Evolutionary conservation across 2,797 vertebrate species (phyloP).

Genomic region (Aphelocoma californica): DNA sequence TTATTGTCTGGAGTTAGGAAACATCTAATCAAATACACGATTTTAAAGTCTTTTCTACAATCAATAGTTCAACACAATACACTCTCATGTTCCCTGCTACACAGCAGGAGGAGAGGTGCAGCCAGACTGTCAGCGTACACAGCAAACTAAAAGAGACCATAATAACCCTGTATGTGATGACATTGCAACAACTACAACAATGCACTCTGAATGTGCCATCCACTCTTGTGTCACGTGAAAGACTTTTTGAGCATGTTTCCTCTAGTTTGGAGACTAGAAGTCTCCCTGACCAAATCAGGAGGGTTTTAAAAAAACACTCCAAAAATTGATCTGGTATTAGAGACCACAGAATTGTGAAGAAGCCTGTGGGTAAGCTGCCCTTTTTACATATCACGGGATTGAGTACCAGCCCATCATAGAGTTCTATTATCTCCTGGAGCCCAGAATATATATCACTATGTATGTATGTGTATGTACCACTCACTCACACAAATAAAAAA

Average conservation of each 20-base stretch:
- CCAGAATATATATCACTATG: neutral
- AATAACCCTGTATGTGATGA: neutral
- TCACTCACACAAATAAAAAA: neutral
- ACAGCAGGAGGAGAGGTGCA: neutral
- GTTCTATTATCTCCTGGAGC: neutral
- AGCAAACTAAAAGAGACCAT: neutral
- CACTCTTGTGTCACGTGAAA: neutral
- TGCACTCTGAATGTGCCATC: neutral
- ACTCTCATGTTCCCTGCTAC: neutral
- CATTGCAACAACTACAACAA: neutral
- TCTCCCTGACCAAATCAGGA: neutral
- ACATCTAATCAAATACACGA: neutral
- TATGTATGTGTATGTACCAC: neutral
- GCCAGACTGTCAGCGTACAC: fast-evolving
- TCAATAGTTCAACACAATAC: neutral
- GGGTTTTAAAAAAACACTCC: fast-evolving
- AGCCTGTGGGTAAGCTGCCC: neutral
- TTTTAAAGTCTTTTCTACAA: neutral
- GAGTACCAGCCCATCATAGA: neutral
- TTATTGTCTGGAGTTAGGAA: neutral
- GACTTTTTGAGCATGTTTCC: neutral
- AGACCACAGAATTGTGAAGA: neutral
- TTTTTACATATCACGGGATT: neutral
- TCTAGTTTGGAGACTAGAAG: neutral
- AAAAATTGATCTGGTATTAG: neutral